These are phyloP conservation scores for Brachionus plicatilis DNA, from an alignment of 1,140 invertebrate species.

Conservation along the genomic window DNA sequence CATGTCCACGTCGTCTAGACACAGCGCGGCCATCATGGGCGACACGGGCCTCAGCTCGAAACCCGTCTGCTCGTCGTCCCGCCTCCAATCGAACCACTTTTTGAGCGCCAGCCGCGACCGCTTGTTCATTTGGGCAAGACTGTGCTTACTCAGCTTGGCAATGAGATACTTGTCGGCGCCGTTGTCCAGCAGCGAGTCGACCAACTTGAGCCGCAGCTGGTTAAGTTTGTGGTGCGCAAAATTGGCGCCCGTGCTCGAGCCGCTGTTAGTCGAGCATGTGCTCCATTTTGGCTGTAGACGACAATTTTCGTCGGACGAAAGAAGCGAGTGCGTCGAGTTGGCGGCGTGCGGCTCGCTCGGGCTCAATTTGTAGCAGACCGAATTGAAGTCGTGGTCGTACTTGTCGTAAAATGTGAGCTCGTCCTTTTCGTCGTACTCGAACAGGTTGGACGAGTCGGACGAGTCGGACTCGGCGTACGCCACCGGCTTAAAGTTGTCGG, in stretches of 20 bases:
- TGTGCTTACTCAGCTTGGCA: not conserved
- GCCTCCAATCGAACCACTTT: not conserved
- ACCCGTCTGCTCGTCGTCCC: not conserved
- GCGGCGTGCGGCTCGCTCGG: not conserved
- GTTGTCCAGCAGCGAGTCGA: not conserved
- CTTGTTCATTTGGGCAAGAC: not conserved
- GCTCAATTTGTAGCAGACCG: not conserved
- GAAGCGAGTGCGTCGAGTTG: not conserved
- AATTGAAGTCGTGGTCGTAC: slow-evolving; percentile 26
- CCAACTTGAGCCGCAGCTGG: not conserved
- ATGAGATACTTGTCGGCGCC: slow-evolving; percentile 30
- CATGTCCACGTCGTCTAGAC: slow-evolving; percentile 20
- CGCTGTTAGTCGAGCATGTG: not conserved
- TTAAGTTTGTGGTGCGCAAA: not conserved
- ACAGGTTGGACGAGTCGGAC: slow-evolving; percentile 3
- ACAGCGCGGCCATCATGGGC: slow-evolving; percentile 23
- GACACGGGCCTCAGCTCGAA: not conserved
- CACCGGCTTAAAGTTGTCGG: not conserved
- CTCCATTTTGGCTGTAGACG: not conserved
- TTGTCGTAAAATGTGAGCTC: slow-evolving; percentile 6
- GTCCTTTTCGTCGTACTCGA: slow-evolving; percentile 25
- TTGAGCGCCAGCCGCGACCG: not conserved
- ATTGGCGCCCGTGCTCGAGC: not conserved
- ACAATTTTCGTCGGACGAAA: not conserved
- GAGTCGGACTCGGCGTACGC: not conserved